Conservation (phyloP, 2,888 invertebrate species). For the Ferrisia virgata region DNA sequence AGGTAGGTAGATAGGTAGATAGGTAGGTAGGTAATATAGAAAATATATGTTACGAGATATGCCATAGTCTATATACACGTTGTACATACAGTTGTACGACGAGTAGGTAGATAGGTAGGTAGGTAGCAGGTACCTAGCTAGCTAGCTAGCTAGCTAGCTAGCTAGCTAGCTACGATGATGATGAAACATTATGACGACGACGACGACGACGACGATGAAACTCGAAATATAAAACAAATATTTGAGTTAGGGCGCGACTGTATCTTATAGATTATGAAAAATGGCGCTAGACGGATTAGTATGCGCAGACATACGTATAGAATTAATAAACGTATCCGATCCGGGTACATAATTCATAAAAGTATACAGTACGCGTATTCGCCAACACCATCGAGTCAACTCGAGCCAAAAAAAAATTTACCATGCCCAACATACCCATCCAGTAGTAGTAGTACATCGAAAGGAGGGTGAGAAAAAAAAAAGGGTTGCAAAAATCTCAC, state of each 20-base stretch:
- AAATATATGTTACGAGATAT: too few relatives aligned
- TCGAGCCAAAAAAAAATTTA: too few relatives aligned
- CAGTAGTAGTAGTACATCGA: background rate
- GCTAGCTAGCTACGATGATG: too few relatives aligned
- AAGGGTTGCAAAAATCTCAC: too few relatives aligned
- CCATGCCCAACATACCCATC: too few relatives aligned
- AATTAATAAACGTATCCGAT: constrained; percentile 17
- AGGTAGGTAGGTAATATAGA: too few relatives aligned
- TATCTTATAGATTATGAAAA: constrained; percentile 44
- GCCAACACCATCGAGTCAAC: background rate
- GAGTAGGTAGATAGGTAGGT: too few relatives aligned
- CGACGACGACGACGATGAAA: too few relatives aligned
- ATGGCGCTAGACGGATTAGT: constrained; percentile 44
- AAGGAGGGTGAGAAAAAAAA: background rate
- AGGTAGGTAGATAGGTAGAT: background rate
- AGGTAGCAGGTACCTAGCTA: too few relatives aligned
- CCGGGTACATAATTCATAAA: too few relatives aligned
- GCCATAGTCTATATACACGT: too few relatives aligned
- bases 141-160: too few relatives aligned
- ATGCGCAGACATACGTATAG: constrained; percentile 40
- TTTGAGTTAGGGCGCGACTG: constrained; percentile 40
- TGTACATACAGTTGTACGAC: background rate
- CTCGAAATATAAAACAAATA: constrained; percentile 42
- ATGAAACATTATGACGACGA: constrained; percentile 30
- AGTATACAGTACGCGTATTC: background rate